A percentile compares a stretch with the other conserved stretches of the same genome.
These are phyloP conservation scores for Chironomus striatipennis DNA, from an alignment of 1,140 invertebrate species.

Conservation along the genomic window DNA sequence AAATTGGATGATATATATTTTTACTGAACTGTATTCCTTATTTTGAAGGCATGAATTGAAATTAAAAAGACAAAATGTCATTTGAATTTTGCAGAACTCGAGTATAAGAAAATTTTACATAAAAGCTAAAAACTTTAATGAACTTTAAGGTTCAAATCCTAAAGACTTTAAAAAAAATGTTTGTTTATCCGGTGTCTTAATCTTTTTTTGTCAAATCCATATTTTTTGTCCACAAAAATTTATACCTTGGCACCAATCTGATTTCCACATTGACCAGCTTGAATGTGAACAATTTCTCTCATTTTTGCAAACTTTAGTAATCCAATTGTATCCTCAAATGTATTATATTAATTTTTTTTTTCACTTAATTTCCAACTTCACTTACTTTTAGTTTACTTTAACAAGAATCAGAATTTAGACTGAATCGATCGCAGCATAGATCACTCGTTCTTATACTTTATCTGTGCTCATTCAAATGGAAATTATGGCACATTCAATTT, in stretches of 20 bases:
- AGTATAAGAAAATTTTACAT: no score
- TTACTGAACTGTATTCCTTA: no score
- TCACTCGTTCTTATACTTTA: neutral
- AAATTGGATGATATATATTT: no score
- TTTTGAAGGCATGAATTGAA: no score
- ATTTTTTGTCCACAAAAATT: neutral
- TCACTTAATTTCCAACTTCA: neutral
- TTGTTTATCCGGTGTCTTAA: no score
- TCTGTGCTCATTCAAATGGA: neutral
- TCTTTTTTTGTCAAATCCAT: no score
- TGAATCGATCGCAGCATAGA: neutral
- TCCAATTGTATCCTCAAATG: neutral
- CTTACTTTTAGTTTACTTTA: neutral
- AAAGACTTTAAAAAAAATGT: no score
- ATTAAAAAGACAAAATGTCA: no score
- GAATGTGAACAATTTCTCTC: conserved; percentile 69
- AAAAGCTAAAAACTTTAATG: no score
- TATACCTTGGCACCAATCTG: conserved; percentile 65
- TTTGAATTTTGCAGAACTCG: no score
- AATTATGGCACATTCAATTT: neutral
- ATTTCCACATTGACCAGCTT: conserved; percentile 68
- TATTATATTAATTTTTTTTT: neutral
- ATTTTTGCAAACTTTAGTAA: conserved; percentile 40
- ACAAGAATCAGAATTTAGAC: neutral
- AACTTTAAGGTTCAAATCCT: no score